These are phyloP conservation scores for Platysternon megacephalum DNA, from an alignment of 2,113 vertebrate species.

Conservation along the genomic window DNA sequence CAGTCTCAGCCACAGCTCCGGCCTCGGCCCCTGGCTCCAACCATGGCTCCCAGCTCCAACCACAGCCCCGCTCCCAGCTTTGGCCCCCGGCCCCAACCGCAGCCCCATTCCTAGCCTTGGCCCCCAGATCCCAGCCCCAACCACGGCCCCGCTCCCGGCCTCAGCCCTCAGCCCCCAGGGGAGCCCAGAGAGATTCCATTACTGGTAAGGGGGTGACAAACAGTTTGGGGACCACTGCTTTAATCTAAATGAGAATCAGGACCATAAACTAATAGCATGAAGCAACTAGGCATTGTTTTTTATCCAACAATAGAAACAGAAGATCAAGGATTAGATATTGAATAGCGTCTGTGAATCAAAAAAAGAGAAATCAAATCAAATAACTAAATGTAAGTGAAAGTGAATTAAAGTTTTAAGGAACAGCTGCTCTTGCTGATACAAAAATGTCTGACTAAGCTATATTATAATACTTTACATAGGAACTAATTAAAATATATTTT, in stretches of 20 bases:
- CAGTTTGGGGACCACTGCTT: neutral
- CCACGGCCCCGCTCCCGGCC: too few species aligned
- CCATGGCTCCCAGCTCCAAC: too few species aligned
- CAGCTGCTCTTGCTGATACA: neutral
- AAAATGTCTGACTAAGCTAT: neutral
- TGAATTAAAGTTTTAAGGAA: slow-evolving; percentile 6
- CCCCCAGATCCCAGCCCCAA: too few species aligned
- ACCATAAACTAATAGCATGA: neutral
- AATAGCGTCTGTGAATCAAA: neutral
- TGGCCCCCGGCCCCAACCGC: too few species aligned
- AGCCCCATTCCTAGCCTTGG: too few species aligned
- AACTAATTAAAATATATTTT: slow-evolving; percentile 1
- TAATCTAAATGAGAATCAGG: neutral
- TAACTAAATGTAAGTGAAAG: neutral
- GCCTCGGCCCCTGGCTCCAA: too few species aligned
- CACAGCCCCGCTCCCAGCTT: too few species aligned
- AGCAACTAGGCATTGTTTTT: neutral
- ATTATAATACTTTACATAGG: neutral
- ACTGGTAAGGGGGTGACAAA: too few species aligned
- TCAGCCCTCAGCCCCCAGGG: too few species aligned
- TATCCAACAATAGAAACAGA: neutral
- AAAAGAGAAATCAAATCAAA: neutral
- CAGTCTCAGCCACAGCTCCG: too few species aligned
- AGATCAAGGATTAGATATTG: neutral
- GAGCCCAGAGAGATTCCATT: too few species aligned